These are phyloP conservation scores for Lottia gigantea DNA, from an alignment of 2,888 invertebrate species.

Conservation along the genomic window DNA sequence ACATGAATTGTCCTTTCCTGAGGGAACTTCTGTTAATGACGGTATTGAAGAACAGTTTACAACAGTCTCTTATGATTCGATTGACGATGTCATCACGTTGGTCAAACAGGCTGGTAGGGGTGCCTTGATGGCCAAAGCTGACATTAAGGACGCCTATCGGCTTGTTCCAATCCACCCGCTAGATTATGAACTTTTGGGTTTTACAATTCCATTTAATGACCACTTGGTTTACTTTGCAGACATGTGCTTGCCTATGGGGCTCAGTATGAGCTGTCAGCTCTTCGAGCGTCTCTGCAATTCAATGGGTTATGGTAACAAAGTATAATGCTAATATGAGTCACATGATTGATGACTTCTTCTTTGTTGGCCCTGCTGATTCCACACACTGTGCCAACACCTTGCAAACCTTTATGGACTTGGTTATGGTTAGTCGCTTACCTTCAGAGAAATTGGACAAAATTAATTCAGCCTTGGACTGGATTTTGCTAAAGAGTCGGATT, in stretches of 20 bases:
- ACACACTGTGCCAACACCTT: too few species aligned
- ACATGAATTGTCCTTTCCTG: neutral
- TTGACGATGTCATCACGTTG: too few species aligned
- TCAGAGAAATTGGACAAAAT: neutral
- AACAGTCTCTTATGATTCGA: too few species aligned
- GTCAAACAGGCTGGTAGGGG: too few species aligned
- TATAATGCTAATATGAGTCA: neutral
- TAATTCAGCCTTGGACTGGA: neutral
- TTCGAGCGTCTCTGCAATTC: slow-evolving; percentile 9
- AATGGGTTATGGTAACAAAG: slow-evolving; percentile 2
- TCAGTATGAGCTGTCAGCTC: neutral
- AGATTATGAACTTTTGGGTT: neutral
- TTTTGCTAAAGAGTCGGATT: neutral
- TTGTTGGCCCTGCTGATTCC: neutral
- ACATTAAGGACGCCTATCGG: too few species aligned
- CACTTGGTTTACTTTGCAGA: neutral
- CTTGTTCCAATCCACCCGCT: too few species aligned
- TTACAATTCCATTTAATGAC: neutral
- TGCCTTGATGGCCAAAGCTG: too few species aligned
- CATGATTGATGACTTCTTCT: neutral
- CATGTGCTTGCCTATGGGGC: slow-evolving; percentile 9
- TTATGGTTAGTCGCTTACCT: neutral
- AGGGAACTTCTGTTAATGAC: too few species aligned
- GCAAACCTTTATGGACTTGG: neutral
- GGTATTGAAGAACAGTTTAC: too few species aligned